These are phyloP conservation scores for Hydrolagus colliei DNA, from an alignment of 2,797 vertebrate genomes.

Conservation along the genomic window DNA sequence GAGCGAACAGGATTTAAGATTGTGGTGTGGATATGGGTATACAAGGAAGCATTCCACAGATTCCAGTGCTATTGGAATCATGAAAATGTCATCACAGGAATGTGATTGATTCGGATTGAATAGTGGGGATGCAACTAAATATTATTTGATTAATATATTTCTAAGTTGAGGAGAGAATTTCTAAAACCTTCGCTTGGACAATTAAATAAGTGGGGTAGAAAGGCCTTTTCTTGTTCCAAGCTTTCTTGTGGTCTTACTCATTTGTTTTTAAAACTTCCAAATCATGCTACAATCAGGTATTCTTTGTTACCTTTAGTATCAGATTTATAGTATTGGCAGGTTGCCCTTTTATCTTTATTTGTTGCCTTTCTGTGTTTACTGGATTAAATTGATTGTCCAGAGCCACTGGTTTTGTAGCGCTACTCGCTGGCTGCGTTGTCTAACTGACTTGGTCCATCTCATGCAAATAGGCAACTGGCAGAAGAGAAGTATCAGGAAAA, in stretches of 20 bases:
- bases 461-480: slow-evolving; percentile 56
- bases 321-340: too few species aligned
- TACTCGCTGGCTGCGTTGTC: background rate
- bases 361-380: background rate
- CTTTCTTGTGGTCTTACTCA: too few species aligned
- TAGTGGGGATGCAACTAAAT: background rate
- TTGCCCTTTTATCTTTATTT: background rate
- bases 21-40: background rate
- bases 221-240: too few species aligned
- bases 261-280: too few species aligned
- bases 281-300: too few species aligned
- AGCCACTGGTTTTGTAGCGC: background rate
- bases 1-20: background rate
- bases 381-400: background rate
- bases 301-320: too few species aligned
- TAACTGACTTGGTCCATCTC: background rate
- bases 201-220: background rate
- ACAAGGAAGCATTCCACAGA: background rate
- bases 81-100: background rate
- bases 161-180: background rate
- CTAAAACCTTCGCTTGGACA: background rate
- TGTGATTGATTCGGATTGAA: too few species aligned
- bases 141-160: background rate
- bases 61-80: background rate
- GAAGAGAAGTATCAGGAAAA: slow-evolving; percentile 74